A percentile compares a stretch with the other conserved stretches of the same genome.
Conservation (phyloP, 2,113 vertebrate genomes). For the Laticauda colubrina region DNA sequence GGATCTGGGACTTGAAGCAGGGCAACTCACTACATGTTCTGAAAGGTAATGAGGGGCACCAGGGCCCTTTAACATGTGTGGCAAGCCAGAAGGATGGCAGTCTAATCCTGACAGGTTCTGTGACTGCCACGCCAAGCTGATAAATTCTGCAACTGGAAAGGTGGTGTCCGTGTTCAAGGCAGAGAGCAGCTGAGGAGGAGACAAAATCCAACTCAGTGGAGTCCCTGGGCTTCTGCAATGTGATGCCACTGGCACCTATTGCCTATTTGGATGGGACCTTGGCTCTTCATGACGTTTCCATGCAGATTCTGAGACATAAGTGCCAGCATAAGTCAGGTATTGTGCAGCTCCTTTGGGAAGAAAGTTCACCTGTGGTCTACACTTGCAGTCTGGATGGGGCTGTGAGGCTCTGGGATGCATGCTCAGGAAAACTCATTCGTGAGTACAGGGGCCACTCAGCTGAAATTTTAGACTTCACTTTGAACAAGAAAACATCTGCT, state of each 20-base stretch:
- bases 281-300: slow-evolving; percentile 87
- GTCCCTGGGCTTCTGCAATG: slow-evolving; percentile 92
- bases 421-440: slow-evolving; percentile 82
- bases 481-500: neutral
- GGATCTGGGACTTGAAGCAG: slow-evolving; percentile 95
- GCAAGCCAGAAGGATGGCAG: slow-evolving; percentile 87
- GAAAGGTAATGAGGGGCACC: slow-evolving; percentile 92
- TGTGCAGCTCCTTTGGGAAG: slow-evolving; percentile 91
- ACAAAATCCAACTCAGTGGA: slow-evolving; percentile 88
- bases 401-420: slow-evolving; percentile 88
- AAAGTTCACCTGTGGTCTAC: slow-evolving; percentile 85
- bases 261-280: slow-evolving; percentile 92
- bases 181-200: slow-evolving; percentile 68
- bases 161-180: slow-evolving; percentile 82
- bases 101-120: slow-evolving; percentile 88
- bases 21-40: slow-evolving; percentile 81
- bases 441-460: slow-evolving; percentile 89
- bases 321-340: slow-evolving; percentile 92
- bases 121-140: slow-evolving; percentile 88
- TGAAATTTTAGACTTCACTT: slow-evolving; percentile 90
- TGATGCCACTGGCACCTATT: slow-evolving; percentile 86
- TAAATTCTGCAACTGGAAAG: slow-evolving; percentile 87
- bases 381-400: slow-evolving; percentile 91
- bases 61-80: slow-evolving; percentile 89
- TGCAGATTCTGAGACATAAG: slow-evolving; percentile 84